Evolutionary conservation across 2,888 invertebrate species (phyloP), one percentile per base, ranked within the genome.

Genomic region (Acronicta alni): DNA sequence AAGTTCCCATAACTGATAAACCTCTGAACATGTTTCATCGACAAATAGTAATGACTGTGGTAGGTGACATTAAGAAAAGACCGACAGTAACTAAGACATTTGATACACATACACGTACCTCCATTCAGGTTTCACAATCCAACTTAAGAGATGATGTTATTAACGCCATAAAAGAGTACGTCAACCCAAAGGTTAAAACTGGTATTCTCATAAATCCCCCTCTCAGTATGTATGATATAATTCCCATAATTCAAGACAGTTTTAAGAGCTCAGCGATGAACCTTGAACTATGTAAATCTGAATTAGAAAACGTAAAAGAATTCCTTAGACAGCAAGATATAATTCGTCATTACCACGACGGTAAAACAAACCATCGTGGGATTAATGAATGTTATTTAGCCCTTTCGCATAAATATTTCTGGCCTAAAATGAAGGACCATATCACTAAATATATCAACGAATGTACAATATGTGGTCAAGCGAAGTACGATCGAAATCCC

Each of bases 361-460:
- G 80, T 3, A 79, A 79, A 55, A 79, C 74, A 0, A 79, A 79
- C 20, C 73, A 77, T 35, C 48, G 75, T 0, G 75, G 77, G 3
- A 80, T 74, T 17, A 77, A 67, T 15, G 72, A 79, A 39, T 70
- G 62, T 9, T 73, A 61, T 17, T 18, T 73, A 18, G 57, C 80
- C 2, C 30, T 80, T 9, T 75, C 75, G 1, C 20, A 14, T 0
- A 52, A 38, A 6, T 78, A 76, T 16, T 79, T 60, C 45, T 80
- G 79, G 77, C 76, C 79, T 0, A 75, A 74, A 35, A 72, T 81
- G 72, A 72, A 39, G 26, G 75, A 81, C 0, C 38, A 67, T 0
- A 64, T 78, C 2, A 46, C 75, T 6, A 75, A 78, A 56, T 76
- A 49, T 46, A 77, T 80, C 0, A 77, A 66, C 20, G 54, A 70